Conservation (phyloP, 92 coral and sea anemone species). For the Paragorgia papillata region DNA sequence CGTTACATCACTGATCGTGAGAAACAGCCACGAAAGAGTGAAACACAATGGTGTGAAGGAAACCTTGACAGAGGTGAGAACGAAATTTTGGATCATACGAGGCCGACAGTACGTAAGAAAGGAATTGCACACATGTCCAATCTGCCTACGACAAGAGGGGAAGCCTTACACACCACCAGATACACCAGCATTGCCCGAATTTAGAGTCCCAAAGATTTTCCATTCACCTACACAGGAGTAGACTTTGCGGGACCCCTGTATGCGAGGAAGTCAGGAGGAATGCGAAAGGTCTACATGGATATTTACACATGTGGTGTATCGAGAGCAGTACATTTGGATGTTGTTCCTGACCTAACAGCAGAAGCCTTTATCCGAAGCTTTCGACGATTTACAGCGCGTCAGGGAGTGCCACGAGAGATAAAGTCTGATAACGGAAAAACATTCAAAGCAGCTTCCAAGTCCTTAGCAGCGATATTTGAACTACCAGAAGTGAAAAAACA, state of each 20-base stretch:
- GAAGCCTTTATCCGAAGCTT: slow-evolving; percentile 28
- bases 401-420: slow-evolving; percentile 31
- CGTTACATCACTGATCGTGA: slow-evolving; percentile 45
- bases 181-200: slow-evolving; percentile 38
- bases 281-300: slow-evolving; percentile 3
- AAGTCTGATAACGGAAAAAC: slow-evolving; percentile 43
- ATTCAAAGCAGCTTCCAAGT: slow-evolving; percentile 29
- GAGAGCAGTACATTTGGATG: slow-evolving; percentile 35
- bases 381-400: slow-evolving; percentile 18
- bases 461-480: slow-evolving; percentile 9
- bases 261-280: slow-evolving; percentile 36
- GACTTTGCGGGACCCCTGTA: slow-evolving; percentile 55
- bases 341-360: slow-evolving; percentile 27
- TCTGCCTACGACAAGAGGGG: slow-evolving; percentile 48
- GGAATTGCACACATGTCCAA: slow-evolving; percentile 12
- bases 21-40: slow-evolving; percentile 49
- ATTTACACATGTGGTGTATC: slow-evolving; percentile 25
- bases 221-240: slow-evolving; percentile 52
- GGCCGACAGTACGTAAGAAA: slow-evolving; percentile 18
- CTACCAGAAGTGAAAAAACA: too few species aligned
- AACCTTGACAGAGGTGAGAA: slow-evolving; percentile 34
- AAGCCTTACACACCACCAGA: slow-evolving; percentile 34
- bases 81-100: background rate
- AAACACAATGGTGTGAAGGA: slow-evolving; percentile 43
- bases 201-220: slow-evolving; percentile 27